Percentiles rank a stretch among this genome's conserved stretches.
These are phyloP conservation scores for Psylliodes chrysocephalus DNA, from an alignment of 2,888 invertebrate genomes.

Conservation along the genomic window DNA sequence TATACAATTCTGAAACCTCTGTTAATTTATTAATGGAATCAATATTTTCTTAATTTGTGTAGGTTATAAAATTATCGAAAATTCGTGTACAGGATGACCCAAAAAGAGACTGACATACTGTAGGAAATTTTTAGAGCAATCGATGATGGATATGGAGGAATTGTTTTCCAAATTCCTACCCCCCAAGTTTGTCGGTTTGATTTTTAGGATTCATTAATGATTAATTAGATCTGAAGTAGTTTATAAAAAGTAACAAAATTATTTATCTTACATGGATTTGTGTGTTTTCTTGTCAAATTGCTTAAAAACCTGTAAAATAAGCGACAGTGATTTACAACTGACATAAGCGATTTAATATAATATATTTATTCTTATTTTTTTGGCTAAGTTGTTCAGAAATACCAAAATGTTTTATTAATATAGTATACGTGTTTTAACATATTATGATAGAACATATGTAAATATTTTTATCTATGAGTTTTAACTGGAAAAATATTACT, in stretches of 20 bases:
- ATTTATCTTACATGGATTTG: neutral
- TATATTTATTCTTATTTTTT: constrained; percentile 44
- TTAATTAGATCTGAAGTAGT: too few relatives aligned
- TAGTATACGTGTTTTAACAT: constrained; percentile 60
- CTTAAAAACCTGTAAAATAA: constrained; percentile 47
- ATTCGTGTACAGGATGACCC: too few relatives aligned
- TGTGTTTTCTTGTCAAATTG: constrained; percentile 4
- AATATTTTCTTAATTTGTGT: too few relatives aligned
- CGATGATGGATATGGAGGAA: too few relatives aligned
- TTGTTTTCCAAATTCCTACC: too few relatives aligned
- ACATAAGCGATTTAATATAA: constrained; percentile 61
- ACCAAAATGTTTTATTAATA: constrained; percentile 41
- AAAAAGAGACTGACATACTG: too few relatives aligned
- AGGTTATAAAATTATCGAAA: too few relatives aligned
- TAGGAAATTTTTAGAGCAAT: too few relatives aligned
- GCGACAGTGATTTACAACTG: constrained; percentile 60
- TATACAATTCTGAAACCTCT: too few relatives aligned
- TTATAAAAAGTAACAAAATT: neutral
- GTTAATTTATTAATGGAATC: too few relatives aligned
- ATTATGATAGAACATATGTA: constrained; percentile 62
- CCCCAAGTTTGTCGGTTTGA: too few relatives aligned
- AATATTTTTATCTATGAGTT: constrained; percentile 59
- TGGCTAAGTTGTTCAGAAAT: constrained; percentile 49
- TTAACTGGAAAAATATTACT: constrained; percentile 62
- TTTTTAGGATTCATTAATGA: too few relatives aligned